These are phyloP conservation scores for Malurus elegans DNA, from an alignment of 2,113 vertebrate species.

Conservation along the genomic window DNA sequence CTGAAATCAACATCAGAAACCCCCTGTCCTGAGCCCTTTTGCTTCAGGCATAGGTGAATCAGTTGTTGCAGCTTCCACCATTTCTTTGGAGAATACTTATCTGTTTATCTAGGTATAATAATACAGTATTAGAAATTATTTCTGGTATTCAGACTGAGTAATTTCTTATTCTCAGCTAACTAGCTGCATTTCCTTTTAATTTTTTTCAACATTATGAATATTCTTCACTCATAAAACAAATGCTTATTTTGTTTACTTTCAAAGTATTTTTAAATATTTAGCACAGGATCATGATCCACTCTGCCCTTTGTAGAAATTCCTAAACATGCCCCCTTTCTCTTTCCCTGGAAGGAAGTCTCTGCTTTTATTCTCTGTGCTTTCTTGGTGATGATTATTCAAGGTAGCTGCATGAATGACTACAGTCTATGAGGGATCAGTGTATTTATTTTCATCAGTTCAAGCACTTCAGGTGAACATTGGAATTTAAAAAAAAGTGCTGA, in stretches of 20 bases:
- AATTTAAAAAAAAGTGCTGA: neutral
- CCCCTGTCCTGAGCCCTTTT: neutral
- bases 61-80: neutral
- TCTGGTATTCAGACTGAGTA: neutral
- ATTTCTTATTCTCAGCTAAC: neutral
- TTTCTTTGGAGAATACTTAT: neutral
- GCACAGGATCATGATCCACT: neutral
- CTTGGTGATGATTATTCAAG: neutral
- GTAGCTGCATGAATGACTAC: neutral
- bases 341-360: neutral
- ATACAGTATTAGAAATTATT: neutral
- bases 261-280: neutral
- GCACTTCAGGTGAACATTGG: neutral
- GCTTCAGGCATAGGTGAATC: neutral
- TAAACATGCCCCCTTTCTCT: neutral
- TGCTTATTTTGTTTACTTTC: neutral
- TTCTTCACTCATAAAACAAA: neutral
- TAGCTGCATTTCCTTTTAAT: neutral
- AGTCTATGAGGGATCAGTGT: neutral
- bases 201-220: neutral
- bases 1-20: neutral
- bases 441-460: neutral
- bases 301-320: neutral
- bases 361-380: neutral
- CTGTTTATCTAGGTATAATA: neutral